Evolutionary conservation across 2,797 vertebrate genomes (phyloP).

Genomic region (Takifugu ocellatus): DNA sequence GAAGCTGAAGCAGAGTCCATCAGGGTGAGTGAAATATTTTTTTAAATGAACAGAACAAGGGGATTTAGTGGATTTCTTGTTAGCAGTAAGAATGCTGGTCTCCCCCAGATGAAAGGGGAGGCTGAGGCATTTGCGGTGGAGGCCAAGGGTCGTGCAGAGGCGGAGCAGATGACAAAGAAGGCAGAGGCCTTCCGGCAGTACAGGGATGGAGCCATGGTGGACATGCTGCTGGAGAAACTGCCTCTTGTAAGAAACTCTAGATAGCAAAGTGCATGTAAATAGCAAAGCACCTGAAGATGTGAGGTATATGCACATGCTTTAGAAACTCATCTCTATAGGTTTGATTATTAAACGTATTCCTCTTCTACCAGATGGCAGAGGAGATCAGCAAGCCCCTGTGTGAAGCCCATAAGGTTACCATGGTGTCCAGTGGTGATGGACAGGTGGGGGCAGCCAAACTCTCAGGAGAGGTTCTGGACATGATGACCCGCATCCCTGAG

Average conservation of each 20-base stretch:
- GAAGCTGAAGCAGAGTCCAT: constrained; percentile 87
- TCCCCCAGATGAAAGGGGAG: constrained; percentile 83
- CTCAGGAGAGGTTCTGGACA: constrained; percentile 85
- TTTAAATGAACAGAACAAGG: background rate
- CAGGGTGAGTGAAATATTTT: constrained; percentile 71
- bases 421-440: constrained; percentile 82
- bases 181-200: constrained; percentile 88
- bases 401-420: constrained; percentile 80
- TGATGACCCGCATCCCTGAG: constrained; percentile 82
- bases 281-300: too few relatives aligned
- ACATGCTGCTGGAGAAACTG: constrained; percentile 89
- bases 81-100: background rate
- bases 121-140: constrained; percentile 85
- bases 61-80: background rate
- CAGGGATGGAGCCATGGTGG: constrained; percentile 87
- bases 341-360: background rate
- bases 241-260: constrained; percentile 75
- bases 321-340: background rate
- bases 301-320: background rate
- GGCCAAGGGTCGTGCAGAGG: constrained; percentile 84
- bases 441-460: constrained; percentile 84
- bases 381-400: constrained; percentile 86
- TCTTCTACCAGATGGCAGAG: constrained; percentile 79
- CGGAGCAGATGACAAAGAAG: constrained; percentile 89
- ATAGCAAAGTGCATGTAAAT: background rate